Evolutionary conservation across 2,113 vertebrate genomes (phyloP).

Genomic region (Neomonachus schauinslandi): DNA sequence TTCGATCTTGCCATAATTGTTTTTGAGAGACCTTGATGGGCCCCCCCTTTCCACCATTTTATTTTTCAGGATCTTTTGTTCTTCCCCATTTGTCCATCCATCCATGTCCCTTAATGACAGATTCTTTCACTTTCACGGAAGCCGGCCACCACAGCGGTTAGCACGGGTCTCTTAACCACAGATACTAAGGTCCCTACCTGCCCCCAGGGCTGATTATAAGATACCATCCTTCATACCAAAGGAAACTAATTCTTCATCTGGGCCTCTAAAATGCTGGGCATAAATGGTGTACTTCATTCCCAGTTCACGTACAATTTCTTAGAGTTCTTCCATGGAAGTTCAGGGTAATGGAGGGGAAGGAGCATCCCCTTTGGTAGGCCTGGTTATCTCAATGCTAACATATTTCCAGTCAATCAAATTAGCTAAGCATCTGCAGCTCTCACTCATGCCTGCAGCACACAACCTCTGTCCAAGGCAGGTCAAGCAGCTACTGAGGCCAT

Average conservation of each 20-base stretch:
- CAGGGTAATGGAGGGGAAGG: background rate
- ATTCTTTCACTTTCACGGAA: background rate
- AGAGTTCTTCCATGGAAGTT: background rate
- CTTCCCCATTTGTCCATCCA: background rate
- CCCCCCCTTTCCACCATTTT: background rate
- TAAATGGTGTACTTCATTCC: background rate
- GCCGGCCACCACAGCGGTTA: background rate
- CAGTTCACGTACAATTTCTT: background rate
- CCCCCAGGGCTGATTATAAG: background rate
- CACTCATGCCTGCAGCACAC: background rate
- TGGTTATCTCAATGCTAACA: background rate
- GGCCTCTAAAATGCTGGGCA: background rate
- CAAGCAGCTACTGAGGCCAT: background rate
- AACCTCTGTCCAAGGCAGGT: background rate
- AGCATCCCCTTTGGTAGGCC: background rate
- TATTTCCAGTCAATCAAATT: background rate
- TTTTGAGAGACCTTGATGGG: background rate
- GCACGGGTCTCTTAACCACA: background rate
- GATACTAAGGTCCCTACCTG: background rate
- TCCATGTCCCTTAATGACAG: background rate
- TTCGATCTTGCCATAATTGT: background rate
- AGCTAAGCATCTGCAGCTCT: background rate
- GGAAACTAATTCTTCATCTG: background rate
- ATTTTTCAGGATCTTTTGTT: background rate
- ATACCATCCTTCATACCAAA: background rate